A percentile compares a stretch with the other conserved stretches of the same genome.
Evolutionary conservation across 2,888 invertebrate genomes (phyloP).

Genomic region (Epinotia nisella): DNA sequence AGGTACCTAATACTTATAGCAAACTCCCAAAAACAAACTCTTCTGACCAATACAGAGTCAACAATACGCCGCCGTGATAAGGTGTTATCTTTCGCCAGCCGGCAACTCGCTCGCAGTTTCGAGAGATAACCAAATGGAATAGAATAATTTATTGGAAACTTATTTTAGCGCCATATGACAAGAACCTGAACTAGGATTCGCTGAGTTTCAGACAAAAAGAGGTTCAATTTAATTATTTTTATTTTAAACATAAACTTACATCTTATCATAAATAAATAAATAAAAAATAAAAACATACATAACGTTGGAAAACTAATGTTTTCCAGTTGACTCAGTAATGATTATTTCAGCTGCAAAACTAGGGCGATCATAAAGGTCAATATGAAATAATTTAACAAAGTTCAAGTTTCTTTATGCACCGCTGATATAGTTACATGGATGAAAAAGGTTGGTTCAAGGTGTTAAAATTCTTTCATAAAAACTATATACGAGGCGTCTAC

Average conservation of each 20-base stretch:
- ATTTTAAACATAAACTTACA: no score
- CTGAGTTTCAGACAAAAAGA: no score
- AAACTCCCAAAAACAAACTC: slow-evolving; percentile 29
- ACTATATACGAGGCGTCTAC: neutral
- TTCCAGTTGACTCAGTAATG: slow-evolving; percentile 4
- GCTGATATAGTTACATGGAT: neutral
- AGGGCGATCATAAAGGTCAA: slow-evolving; percentile 15
- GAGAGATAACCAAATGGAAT: slow-evolving; percentile 36
- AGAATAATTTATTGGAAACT: no score
- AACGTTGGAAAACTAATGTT: slow-evolving; percentile 26
- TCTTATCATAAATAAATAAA: no score
- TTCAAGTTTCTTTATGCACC: neutral
- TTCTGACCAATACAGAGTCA: slow-evolving; percentile 35
- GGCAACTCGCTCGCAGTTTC: slow-evolving; percentile 33
- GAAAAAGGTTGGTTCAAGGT: slow-evolving; percentile 9
- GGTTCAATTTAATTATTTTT: no score
- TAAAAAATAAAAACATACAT: no score
- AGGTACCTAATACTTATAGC: no score
- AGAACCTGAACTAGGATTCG: no score
- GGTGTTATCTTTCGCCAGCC: slow-evolving; percentile 41
- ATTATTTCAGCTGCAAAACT: neutral
- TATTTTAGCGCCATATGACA: no score
- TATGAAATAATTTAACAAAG: slow-evolving; percentile 9
- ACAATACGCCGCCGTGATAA: slow-evolving; percentile 38
- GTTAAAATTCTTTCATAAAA: neutral